A percentile compares a stretch with the other conserved stretches of the same genome.
phyloP scores from a whole-genome alignment of 2,797 vertebrate genomes.

The Lepilemur ruficaudatus region DNA sequence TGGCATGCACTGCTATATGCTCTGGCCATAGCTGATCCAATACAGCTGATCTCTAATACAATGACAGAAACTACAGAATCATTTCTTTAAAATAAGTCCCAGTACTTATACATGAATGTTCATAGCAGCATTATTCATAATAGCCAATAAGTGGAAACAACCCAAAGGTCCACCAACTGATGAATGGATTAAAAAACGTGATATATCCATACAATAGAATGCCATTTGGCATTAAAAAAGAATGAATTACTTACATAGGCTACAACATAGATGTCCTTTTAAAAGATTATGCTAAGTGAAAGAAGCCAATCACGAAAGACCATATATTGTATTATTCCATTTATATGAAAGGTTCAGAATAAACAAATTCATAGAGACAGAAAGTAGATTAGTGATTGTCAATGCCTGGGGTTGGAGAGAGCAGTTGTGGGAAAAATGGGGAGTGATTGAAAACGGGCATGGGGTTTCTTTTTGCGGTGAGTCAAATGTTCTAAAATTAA shows the following conservation, averaged over 20 bases:
- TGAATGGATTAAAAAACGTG: neutral
- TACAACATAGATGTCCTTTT: neutral
- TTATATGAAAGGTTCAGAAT: neutral
- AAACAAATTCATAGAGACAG: neutral
- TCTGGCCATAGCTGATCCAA: neutral
- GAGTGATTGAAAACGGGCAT: neutral
- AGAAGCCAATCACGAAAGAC: neutral
- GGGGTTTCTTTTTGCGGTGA: neutral
- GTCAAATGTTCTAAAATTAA: neutral
- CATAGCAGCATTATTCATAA: neutral
- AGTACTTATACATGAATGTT: neutral
- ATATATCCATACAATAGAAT: neutral
- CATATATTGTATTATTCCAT: neutral
- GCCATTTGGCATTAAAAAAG: neutral
- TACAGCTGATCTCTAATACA: neutral
- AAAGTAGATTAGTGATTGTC: neutral
- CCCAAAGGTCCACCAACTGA: neutral
- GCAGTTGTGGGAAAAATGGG: neutral
- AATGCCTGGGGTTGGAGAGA: neutral
- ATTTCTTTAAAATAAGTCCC: constrained; percentile 11
- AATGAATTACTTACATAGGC: neutral
- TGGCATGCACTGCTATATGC: neutral
- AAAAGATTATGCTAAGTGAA: neutral
- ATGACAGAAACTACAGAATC: constrained; percentile 29
- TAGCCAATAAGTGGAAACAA: neutral